phyloP scores from a whole-genome alignment of 2,113 vertebrate genomes.

The Cyanoramphus novaezelandiae region DNA sequence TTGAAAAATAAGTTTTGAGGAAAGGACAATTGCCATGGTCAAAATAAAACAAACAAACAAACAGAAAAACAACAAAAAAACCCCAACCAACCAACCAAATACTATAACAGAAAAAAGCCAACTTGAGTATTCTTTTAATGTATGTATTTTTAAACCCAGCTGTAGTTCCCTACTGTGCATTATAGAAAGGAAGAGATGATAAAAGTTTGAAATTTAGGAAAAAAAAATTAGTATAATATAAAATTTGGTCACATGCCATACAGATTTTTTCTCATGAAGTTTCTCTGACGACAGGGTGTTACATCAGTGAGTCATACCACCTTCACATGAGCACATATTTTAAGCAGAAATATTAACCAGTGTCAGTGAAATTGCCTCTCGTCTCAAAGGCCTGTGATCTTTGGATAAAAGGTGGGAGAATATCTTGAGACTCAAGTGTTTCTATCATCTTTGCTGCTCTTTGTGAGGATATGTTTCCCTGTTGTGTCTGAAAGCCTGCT shows the following conservation, averaged over 20 bases:
- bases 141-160: not conserved
- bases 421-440: not conserved
- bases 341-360: not conserved
- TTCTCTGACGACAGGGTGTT: not conserved
- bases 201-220: not conserved
- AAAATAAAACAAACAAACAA: not conserved
- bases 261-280: not conserved
- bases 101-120: not conserved
- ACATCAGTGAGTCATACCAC: not conserved
- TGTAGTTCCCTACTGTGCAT: not conserved
- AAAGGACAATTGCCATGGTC: not conserved
- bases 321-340: not conserved
- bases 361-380: not conserved
- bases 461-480: not conserved
- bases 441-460: not conserved
- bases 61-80: not conserved
- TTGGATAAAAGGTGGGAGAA: not conserved
- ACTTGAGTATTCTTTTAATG: not conserved
- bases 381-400: not conserved
- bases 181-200: not conserved
- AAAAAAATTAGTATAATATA: not conserved
- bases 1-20: not conserved
- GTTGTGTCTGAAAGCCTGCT: conserved; percentile 9
- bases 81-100: not conserved
- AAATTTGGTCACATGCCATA: not conserved